Base-by-base conservation (phyloP, 1,140 invertebrate genomes). In the Drosophila ironensis region DNA sequence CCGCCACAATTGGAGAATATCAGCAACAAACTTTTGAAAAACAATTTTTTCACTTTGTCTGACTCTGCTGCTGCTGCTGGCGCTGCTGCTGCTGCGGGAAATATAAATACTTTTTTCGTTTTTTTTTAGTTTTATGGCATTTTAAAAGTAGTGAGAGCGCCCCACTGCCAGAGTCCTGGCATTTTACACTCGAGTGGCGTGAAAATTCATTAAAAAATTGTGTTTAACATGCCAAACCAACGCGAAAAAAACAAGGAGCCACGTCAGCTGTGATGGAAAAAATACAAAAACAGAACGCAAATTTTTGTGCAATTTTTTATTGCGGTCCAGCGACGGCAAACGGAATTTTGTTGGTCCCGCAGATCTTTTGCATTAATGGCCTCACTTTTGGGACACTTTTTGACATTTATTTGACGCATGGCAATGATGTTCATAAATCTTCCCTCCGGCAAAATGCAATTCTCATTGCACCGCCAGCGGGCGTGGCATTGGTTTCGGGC, bases 131-230 rank as follows among this genome's bases (percentile, higher is more conserved):
- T 82, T 73, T 84, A 73, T 84, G 53, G 69, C 46, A 74, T 84
- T 84, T 74, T 47, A 67, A 82, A 77, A 73, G 78, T 71, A 82
- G 63, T 50, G 59, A 51, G 48, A 69, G 35, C 8, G n/a, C 40
- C 60, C 46, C 46, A 27, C 27, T 46, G 11, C 33, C 51, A 14
- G 17, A 17, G 33, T 25, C 46, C 25, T 30, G 25, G 41, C 74
- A 86, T 86, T 86, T 86, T 59, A 87, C 80, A 86, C 80, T 86
- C 75, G 75, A 86, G 27, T 86, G 81, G 81, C 71, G 80, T 68
- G 74, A 86, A 87, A 86, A 87, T 86, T 86, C 80, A 86, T 86
- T 86, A 84, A 84, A 78, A 84, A 78, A 82, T 84, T 84, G 78
- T 84, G 78, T 82, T 82, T 82, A 77, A 84, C 78, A 77, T 77